phyloP scores from a whole-genome alignment of 2,797 vertebrate species.

The Coregonus ussuriensis region DNA sequence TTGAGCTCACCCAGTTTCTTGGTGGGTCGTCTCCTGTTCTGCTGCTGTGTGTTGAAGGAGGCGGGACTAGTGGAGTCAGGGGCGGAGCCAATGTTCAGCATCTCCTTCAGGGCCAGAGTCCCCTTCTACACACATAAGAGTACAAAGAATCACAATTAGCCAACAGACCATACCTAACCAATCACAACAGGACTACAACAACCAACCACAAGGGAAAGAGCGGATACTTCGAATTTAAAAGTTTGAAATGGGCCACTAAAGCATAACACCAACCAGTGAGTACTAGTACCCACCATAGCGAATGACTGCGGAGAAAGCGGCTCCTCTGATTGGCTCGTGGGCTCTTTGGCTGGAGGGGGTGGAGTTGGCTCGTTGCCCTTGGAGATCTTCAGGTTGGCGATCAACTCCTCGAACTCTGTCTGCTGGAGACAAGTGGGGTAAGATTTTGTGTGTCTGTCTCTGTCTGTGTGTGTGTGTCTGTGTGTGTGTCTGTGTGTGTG shows the following conservation, averaged over 20 bases:
- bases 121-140: slow-evolving; percentile 81
- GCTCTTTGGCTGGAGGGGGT: slow-evolving; percentile 55
- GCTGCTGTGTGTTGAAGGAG: slow-evolving; percentile 66
- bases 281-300: slow-evolving; percentile 81
- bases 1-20: slow-evolving; percentile 86
- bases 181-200: neutral
- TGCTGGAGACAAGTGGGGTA: slow-evolving; percentile 56
- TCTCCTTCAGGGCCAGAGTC: slow-evolving; percentile 95
- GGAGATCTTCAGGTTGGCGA: slow-evolving; percentile 87
- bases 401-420: slow-evolving; percentile 85
- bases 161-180: neutral
- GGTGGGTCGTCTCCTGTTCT: slow-evolving; percentile 78
- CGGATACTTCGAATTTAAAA: neutral
- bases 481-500: neutral
- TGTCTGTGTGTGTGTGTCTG: neutral
- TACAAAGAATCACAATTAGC: neutral
- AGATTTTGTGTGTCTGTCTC: neutral
- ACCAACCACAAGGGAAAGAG: neutral
- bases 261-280: neutral
- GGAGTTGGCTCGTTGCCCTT: slow-evolving; percentile 73
- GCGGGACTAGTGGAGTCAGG: slow-evolving; percentile 56
- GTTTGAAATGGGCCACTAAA: neutral
- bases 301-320: slow-evolving; percentile 95
- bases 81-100: slow-evolving; percentile 88
- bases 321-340: slow-evolving; percentile 72